Evolutionary conservation across 2,888 invertebrate genomes (phyloP).

Genomic region (Strigamia transsilvanica): DNA sequence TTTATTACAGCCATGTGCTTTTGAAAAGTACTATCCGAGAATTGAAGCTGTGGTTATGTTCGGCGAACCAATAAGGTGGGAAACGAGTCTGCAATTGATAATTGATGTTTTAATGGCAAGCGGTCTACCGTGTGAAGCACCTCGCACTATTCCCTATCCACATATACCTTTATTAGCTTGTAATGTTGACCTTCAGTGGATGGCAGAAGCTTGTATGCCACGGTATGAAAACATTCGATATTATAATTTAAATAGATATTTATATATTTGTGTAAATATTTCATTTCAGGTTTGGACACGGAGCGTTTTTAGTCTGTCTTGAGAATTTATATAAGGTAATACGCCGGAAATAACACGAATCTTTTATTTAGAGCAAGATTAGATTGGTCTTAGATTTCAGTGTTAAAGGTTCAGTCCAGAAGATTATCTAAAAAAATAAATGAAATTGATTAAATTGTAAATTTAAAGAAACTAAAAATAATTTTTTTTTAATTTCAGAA

Average conservation of each 20-base stretch:
- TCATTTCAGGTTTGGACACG: conserved; percentile 70
- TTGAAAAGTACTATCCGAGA: conserved; percentile 68
- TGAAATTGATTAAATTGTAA: not conserved
- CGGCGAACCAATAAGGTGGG: conserved; percentile 75
- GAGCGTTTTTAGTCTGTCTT: conserved; percentile 71
- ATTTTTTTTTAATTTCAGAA: conserved; percentile 60
- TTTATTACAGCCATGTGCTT: conserved; percentile 65
- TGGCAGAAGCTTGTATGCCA: conserved; percentile 73
- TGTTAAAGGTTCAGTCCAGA: too few species aligned
- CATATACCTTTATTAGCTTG: conserved; percentile 75
- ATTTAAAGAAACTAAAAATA: not conserved
- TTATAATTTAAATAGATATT: too few species aligned
- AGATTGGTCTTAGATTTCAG: not conserved
- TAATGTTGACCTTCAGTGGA: conserved; percentile 74
- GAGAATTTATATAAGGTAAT: conserved; percentile 70
- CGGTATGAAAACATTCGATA: conserved; percentile 63
- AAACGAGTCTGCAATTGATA: conserved; percentile 72
- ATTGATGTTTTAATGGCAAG: conserved; percentile 72
- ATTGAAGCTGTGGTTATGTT: conserved; percentile 72
- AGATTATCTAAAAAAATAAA: not conserved
- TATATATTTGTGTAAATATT: not conserved
- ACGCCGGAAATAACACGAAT: not conserved
- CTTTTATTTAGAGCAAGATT: too few species aligned
- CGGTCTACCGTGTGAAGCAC: conserved; percentile 67
- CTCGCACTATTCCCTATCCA: conserved; percentile 66